phyloP scores from a whole-genome alignment of 2,888 invertebrate species.

The Cheilosia soror region DNA sequence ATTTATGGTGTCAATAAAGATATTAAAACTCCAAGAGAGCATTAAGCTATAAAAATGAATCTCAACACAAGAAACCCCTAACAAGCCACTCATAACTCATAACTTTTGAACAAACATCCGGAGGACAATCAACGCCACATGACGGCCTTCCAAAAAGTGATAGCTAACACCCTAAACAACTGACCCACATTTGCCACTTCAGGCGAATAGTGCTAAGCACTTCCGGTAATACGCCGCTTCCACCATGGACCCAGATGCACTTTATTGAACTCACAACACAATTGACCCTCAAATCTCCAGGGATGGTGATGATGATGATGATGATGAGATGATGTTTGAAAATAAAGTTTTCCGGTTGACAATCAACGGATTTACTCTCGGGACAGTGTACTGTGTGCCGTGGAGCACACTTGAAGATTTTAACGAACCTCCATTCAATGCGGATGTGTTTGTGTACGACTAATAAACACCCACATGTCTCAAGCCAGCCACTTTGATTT shows the following conservation, averaged over 20 bases:
- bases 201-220: constrained; percentile 5
- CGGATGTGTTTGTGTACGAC: constrained; percentile 28
- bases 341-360: constrained; percentile 55
- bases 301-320: constrained; percentile 10
- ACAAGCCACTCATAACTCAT: neutral
- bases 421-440: constrained; percentile 52
- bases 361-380: constrained; percentile 31
- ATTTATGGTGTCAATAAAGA: neutral
- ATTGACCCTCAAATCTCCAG: constrained; percentile 48
- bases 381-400: neutral
- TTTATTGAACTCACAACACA: constrained; percentile 41
- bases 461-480: constrained; percentile 56
- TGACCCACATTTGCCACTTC: constrained; percentile 24
- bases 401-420: constrained; percentile 35
- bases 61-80: neutral
- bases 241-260: constrained; percentile 4
- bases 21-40: neutral
- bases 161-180: neutral
- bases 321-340: constrained; percentile 10
- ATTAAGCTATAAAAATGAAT: neutral
- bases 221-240: constrained; percentile 33
- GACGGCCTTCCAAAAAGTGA: constrained; percentile 1
- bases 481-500: constrained; percentile 23
- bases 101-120: constrained; percentile 18
- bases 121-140: constrained; percentile 14